A percentile compares a stretch with the other conserved stretches of the same genome.
phyloP scores from a whole-genome alignment of 35 echinoderm and acorn worm species.

The Stichopus chloronotus region DNA sequence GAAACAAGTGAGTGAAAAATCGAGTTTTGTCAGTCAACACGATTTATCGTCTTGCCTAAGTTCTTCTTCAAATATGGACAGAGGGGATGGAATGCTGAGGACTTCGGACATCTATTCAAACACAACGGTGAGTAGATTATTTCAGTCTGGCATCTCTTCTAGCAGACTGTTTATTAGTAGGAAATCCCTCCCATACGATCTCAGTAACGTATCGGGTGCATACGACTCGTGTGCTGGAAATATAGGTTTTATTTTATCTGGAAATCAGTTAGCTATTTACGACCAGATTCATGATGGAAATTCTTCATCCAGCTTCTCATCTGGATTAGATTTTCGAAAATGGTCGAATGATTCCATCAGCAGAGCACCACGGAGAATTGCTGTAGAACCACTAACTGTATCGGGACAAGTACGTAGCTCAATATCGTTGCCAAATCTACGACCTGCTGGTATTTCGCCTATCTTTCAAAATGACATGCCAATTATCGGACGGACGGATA shows the following conservation, averaged over 20 bases:
- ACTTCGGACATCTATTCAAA: too few species aligned
- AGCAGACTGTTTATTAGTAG: too few species aligned
- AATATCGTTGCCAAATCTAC: not conserved
- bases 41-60: slow-evolving; percentile 12
- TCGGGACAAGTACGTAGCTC: not conserved
- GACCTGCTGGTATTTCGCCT: not conserved
- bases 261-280: not conserved
- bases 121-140: too few species aligned
- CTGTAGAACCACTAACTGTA: not conserved
- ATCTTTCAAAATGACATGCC: not conserved
- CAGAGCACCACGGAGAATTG: not conserved
- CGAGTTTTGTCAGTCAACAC: not conserved
- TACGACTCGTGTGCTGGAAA: not conserved
- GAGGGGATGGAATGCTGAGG: not conserved
- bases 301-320: not conserved
- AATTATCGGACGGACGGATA: not conserved
- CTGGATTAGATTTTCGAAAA: not conserved
- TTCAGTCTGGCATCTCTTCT: too few species aligned
- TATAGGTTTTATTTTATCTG: not conserved
- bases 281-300: not conserved
- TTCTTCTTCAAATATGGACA: slow-evolving; percentile 14
- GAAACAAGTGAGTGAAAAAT: slow-evolving; percentile 16
- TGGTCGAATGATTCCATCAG: not conserved
- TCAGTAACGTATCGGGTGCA: too few species aligned
- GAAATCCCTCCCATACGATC: too few species aligned